Percentiles rank a stretch among this genome's conserved stretches.
These are phyloP conservation scores for Megaceryle torquata DNA, from an alignment of 2,113 vertebrate genomes.

Conservation along the genomic window DNA sequence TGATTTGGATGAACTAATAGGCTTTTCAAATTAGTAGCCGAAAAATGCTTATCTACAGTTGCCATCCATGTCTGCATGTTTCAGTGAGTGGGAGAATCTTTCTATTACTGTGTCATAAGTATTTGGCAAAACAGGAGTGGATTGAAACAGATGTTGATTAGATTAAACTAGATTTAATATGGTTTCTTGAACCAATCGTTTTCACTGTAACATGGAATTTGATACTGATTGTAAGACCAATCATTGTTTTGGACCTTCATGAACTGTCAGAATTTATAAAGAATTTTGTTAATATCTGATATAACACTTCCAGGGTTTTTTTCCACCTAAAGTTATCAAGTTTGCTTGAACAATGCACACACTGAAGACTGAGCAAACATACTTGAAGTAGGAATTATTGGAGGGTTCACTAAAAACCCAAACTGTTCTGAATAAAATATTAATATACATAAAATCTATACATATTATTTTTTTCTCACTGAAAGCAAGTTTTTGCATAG, in stretches of 20 bases:
- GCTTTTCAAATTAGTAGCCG: background rate
- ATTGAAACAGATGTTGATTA: background rate
- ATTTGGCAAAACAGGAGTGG: background rate
- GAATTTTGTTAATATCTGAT: background rate
- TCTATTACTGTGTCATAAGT: background rate
- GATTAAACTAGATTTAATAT: background rate
- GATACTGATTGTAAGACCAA: accelerated
- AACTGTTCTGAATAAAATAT: background rate
- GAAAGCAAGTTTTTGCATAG: background rate
- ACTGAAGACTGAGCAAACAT: background rate
- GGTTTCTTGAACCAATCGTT: background rate
- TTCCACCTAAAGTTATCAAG: background rate
- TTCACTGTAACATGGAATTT: background rate
- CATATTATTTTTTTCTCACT: background rate
- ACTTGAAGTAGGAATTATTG: background rate
- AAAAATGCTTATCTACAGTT: accelerated
- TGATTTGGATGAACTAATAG: background rate
- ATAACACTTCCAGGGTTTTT: background rate
- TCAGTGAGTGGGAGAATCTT: background rate
- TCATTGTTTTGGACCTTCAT: background rate
- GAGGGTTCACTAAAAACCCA: background rate
- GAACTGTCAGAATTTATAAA: background rate
- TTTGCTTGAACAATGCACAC: background rate
- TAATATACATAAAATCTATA: background rate
- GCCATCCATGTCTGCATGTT: background rate